A percentile compares a stretch with the other conserved stretches of the same genome.
Conservation (phyloP, 2,888 invertebrate genomes). For the Luperina testacea region DNA sequence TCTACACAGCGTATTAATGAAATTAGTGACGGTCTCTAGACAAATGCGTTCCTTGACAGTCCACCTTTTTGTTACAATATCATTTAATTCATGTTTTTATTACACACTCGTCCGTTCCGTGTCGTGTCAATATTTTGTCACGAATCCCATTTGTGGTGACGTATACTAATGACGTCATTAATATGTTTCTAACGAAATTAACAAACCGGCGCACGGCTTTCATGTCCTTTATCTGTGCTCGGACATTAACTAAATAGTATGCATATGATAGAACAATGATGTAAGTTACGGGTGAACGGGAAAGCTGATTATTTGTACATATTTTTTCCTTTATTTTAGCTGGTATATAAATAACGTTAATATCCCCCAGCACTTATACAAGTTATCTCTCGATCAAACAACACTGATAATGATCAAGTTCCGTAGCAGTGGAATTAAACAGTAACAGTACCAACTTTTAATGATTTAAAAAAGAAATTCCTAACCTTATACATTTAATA, state of each 20-base stretch:
- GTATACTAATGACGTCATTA: constrained; percentile 87
- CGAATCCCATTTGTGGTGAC: constrained; percentile 86
- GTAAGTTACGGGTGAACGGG: constrained; percentile 71
- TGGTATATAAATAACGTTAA: background rate
- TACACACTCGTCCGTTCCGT: constrained; percentile 67
- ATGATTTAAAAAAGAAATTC: constrained; percentile 42
- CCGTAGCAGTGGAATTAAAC: constrained; percentile 30
- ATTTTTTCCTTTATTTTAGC: constrained; percentile 2
- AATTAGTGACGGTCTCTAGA: constrained; percentile 86
- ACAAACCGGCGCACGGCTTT: constrained; percentile 79
- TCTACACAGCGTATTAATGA: constrained; percentile 76
- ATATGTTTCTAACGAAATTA: constrained; percentile 87
- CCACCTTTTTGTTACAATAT: constrained; percentile 80
- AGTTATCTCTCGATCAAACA: constrained; percentile 42
- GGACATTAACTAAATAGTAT: constrained; percentile 68
- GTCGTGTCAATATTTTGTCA: constrained; percentile 89
- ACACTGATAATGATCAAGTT: constrained; percentile 38
- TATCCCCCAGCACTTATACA: background rate
- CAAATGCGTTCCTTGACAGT: constrained; percentile 83
- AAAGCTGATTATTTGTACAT: constrained; percentile 25
- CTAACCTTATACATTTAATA: constrained; percentile 36
- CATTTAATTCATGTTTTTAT: constrained; percentile 85
- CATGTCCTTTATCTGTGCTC: constrained; percentile 79
- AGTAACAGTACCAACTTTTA: constrained; percentile 27
- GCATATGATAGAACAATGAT: constrained; percentile 75